These are phyloP conservation scores for Alethe diademata DNA, from an alignment of 2,113 vertebrate species.

Conservation along the genomic window DNA sequence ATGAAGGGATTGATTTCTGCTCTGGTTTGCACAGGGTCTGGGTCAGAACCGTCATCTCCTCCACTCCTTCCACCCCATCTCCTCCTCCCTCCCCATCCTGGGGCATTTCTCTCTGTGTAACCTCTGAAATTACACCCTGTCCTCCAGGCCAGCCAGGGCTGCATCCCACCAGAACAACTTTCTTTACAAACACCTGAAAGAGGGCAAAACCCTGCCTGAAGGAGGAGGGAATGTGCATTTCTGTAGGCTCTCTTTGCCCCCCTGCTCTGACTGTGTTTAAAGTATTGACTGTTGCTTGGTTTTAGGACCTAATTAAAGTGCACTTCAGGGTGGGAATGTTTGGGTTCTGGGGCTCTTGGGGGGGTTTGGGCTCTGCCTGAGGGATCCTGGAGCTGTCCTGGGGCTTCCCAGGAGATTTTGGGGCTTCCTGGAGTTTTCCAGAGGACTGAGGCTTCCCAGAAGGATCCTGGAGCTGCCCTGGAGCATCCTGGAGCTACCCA, in stretches of 20 bases:
- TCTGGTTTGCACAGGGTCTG: neutral
- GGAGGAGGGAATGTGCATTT: neutral
- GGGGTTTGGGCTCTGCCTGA: neutral
- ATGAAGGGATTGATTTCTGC: neutral
- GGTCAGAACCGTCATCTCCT: neutral
- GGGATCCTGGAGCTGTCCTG: neutral
- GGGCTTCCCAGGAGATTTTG: neutral
- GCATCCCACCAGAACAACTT: fast-evolving
- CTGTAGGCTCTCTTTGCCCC: neutral
- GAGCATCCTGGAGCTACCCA: neutral
- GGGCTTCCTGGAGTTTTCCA: no score
- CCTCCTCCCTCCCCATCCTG: neutral
- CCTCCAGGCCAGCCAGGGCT: neutral
- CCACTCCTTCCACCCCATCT: neutral
- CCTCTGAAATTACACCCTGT: neutral
- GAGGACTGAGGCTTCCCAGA: neutral
- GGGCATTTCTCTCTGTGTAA: neutral
- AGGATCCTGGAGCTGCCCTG: neutral
- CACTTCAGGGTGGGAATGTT: constrained; percentile 71
- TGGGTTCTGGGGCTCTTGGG: fast-evolving
- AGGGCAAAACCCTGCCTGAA: neutral
- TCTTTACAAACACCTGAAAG: neutral
- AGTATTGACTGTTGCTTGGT: neutral
- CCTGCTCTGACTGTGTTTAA: neutral
- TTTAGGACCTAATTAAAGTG: constrained; percentile 91